phyloP scores from a whole-genome alignment of 2,797 vertebrate genomes.

The Phoxinus dragarum region DNA sequence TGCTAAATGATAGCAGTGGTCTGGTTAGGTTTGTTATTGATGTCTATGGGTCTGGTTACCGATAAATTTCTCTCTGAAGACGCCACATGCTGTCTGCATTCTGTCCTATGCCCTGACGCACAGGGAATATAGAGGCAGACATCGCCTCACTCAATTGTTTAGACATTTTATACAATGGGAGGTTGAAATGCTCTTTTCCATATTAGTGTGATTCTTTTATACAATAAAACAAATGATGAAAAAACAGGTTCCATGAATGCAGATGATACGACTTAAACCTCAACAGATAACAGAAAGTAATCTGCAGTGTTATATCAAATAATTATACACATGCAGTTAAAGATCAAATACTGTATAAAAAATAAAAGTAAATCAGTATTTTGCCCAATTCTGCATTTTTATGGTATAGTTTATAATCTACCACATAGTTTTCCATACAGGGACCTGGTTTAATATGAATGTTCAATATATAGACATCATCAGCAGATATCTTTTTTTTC shows the following conservation, averaged over 20 bases:
- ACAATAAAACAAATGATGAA: neutral
- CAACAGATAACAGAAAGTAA: neutral
- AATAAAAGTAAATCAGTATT: no score
- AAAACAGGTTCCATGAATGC: neutral
- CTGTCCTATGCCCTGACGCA: neutral
- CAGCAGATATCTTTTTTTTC: neutral
- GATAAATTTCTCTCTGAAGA: constrained; percentile 11
- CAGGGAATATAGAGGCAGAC: neutral
- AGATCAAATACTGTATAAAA: neutral
- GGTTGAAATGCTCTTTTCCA: neutral
- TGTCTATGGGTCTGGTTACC: constrained; percentile 23
- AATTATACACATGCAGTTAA: neutral
- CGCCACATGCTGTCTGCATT: constrained; percentile 14
- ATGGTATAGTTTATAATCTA: neutral
- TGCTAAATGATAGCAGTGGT: constrained; percentile 11
- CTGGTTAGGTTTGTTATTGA: neutral
- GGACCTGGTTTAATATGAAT: neutral
- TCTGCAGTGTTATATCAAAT: neutral
- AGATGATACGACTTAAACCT: neutral
- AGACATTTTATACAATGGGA: constrained; percentile 7
- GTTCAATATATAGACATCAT: neutral
- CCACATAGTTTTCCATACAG: neutral
- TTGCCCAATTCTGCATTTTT: no score
- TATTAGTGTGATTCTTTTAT: neutral
- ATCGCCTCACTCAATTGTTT: neutral